Evolutionary conservation across 2,113 vertebrate genomes (phyloP).

Genomic region (Electrona antarctica): DNA sequence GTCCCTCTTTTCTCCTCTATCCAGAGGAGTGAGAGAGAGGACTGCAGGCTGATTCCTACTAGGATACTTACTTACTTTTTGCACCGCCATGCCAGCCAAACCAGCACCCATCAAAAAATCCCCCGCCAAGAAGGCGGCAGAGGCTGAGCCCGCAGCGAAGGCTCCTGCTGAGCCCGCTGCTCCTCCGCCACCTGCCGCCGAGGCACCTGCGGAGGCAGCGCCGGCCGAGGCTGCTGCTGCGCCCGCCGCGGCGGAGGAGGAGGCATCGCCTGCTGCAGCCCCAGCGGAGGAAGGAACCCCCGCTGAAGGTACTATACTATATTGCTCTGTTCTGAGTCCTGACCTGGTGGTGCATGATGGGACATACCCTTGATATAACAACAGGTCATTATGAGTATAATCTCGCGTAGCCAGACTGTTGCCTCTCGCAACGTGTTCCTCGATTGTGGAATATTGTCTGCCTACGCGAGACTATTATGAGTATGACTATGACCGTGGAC

Average conservation of each 20-base stretch:
- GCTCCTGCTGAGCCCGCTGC: slow-evolving; percentile 13
- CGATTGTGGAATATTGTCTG: neutral
- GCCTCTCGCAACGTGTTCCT: no score
- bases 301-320: slow-evolving; percentile 32
- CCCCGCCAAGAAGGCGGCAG: slow-evolving; percentile 65
- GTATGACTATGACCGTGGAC: neutral
- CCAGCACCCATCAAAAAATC: slow-evolving; percentile 73
- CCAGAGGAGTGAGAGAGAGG: slow-evolving; percentile 16
- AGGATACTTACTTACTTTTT: slow-evolving; percentile 4
- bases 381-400: neutral
- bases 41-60: slow-evolving; percentile 23
- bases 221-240: slow-evolving; percentile 17
- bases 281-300: slow-evolving; percentile 33
- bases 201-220: slow-evolving; percentile 31
- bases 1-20: slow-evolving; percentile 12
- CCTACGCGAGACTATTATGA: neutral
- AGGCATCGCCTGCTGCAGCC: neutral
- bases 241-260: neutral
- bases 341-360: no score
- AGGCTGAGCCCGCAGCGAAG: slow-evolving; percentile 50
- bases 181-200: slow-evolving; percentile 35
- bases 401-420: no score
- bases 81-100: slow-evolving; percentile 60
- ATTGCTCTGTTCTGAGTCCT: neutral
- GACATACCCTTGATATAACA: neutral